Evolutionary conservation across 2,797 vertebrate species (phyloP), one percentile per base, ranked within the genome.

Genomic region (Hypotaenidia philippensis): DNA sequence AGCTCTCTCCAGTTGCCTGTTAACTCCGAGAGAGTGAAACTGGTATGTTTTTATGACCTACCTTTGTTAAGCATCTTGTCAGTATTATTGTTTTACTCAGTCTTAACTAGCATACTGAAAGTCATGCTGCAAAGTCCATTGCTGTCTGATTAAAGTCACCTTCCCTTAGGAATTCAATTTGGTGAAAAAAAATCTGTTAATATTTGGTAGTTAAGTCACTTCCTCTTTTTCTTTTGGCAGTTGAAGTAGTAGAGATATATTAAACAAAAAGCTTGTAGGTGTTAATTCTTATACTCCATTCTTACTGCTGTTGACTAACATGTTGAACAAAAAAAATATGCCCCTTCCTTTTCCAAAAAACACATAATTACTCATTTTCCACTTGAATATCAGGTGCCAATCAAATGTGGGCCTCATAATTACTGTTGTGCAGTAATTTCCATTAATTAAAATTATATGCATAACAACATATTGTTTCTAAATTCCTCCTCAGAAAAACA

Each of bases 381-480:
- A 41, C 47, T 88, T 90, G 77, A 96, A 79, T 93, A 94, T 93
- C 74, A 94, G 74, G 36, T 90, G 94, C 61, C 93, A 91, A 32
- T 93, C 90, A 95, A 93, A 81, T 34, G 5, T 59, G 31, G 52
- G 21, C 69, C 76, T 78, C 61, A 13, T 87, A 90, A 91, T 88
- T 89, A 75, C 1, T 32, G 45, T 36, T 72, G 31, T 74, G 44
- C n/a, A 31, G 25, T 63, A 80, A 74, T 52, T 94, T 81, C 66
- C 59, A 40, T 81, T 93, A 88, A 91, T 96, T 90, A 90, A 83
- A 87, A 76, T 70, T 38, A 65, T 32, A 72, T 34, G 26, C 57
- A 70, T 59, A 95, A 61, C 55, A 91, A 70, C 60, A 85, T 83
- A 80, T 68, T 90, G 47, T 81, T 93, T 76, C 70, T 93, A 76